Evolutionary conservation across 1,140 invertebrate genomes (phyloP).

Genomic region (Diploscapter pachys): DNA sequence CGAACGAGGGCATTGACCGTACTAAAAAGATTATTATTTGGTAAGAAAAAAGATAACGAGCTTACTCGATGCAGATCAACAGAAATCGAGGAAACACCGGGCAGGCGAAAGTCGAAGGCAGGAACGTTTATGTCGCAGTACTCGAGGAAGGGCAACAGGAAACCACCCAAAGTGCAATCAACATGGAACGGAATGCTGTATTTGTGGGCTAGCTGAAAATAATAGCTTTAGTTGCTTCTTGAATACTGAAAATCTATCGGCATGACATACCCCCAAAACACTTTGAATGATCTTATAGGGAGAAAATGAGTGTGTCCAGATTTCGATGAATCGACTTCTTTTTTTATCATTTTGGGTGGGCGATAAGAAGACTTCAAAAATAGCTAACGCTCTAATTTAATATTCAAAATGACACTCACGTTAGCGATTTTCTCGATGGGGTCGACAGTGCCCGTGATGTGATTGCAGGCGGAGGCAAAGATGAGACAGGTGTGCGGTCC

Average conservation of each 20-base stretch:
- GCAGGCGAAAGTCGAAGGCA: slow-evolving; percentile 81
- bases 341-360: no score
- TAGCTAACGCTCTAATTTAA: no score
- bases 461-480: slow-evolving; percentile 83
- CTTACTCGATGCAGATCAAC: slow-evolving; percentile 88
- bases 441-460: slow-evolving; percentile 95
- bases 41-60: background rate
- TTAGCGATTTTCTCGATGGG: slow-evolving; percentile 78
- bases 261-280: no score
- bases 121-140: slow-evolving; percentile 75
- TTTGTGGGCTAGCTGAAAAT: slow-evolving; percentile 69
- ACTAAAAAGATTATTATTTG: slow-evolving; percentile 32
- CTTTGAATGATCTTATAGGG: no score
- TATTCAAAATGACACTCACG: slow-evolving; percentile 45
- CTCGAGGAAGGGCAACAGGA: slow-evolving; percentile 85
- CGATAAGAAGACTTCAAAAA: no score
- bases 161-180: slow-evolving; percentile 87
- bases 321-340: no score
- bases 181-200: slow-evolving; percentile 93
- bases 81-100: slow-evolving; percentile 92
- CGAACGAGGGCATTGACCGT: slow-evolving; percentile 46
- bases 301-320: no score
- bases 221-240: background rate
- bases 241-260: no score
- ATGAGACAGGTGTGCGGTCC: slow-evolving; percentile 75